Percentiles rank a stretch among this genome's conserved stretches.
phyloP scores from a whole-genome alignment of 2,888 invertebrate genomes.

The Syrphus vitripennis region DNA sequence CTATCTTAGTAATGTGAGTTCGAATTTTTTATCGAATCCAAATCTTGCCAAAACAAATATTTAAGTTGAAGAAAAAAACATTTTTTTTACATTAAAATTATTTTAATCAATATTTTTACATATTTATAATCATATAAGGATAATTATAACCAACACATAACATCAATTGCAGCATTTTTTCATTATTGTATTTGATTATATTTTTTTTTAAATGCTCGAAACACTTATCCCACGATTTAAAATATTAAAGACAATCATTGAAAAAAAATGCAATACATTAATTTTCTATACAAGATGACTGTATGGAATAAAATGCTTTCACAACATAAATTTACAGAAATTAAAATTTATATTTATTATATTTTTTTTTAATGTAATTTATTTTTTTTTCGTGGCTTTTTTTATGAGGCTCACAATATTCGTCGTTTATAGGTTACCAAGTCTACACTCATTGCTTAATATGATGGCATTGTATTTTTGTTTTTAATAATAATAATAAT shows the following conservation, averaged over 20 bases:
- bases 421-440: constrained; percentile 50
- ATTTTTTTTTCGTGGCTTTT: constrained; percentile 30
- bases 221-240: constrained; percentile 50
- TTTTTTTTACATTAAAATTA: constrained; percentile 53
- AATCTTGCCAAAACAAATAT: too few species aligned
- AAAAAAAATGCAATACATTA: constrained; percentile 20
- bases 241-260: constrained; percentile 40
- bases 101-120: constrained; percentile 47
- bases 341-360: background rate
- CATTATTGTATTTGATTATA: constrained; percentile 30
- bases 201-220: constrained; percentile 27
- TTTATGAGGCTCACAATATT: constrained; percentile 43
- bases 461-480: constrained; percentile 19
- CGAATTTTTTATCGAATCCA: too few species aligned
- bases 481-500: constrained; percentile 33
- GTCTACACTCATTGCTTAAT: constrained; percentile 46
- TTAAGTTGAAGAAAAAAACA: background rate
- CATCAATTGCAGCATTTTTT: constrained; percentile 44
- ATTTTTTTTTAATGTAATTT: background rate
- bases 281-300: background rate
- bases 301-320: constrained; percentile 30
- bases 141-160: constrained; percentile 64
- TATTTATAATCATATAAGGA: constrained; percentile 54
- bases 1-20: too few species aligned
- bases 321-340: constrained; percentile 19